Evolutionary conservation across 2,113 vertebrate genomes (phyloP), one percentile per base, ranked within the genome.

Genomic region (Seriola rivoliana): DNA sequence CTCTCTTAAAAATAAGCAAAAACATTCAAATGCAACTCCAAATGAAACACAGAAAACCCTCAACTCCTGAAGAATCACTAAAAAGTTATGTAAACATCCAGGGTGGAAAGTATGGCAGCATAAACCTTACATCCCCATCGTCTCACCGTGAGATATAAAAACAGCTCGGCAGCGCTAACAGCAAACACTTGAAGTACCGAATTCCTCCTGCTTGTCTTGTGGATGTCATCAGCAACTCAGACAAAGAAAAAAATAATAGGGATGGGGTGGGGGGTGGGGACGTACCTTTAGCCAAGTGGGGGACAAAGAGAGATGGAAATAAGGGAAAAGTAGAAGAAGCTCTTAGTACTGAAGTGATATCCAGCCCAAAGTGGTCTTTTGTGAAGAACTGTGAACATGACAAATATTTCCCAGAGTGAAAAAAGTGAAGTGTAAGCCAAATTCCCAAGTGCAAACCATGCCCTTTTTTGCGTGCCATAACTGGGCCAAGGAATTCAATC

Each of bases 111-210:
- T 87, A 86, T 72, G 83, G 64, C 67, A 88, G 79, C 34, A 36
- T 82, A 82, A 94, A 89, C 55, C 55, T 23, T 67, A 78, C 59
- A 71, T 67, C 62, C 55, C 60, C 4, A 14, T 38, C 78, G 64
- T 83, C 55, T 75, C 77, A 91, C 75, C 38, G 76, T 89, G 78
- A 82, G 7, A 81, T 62, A 71, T 73, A 87, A 84, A 86, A 81
- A 81, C 77, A 84, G 54, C 82, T 73, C 2, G 29, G 29, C 29
- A 72, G 87, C 40, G 14, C 73, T 93, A 93, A 94, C 80, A 89
- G 81, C 85, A 92, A 95, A 93, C 93, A 95, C 70, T 87, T 92
- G 88, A 82, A 82, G 58, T 17, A 7, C 66, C 46, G 52, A 54
- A 68, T 72, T 78, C 81, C 67, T 89, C 42, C 62, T 46, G 54